Evolutionary conservation across 2,797 vertebrate species (phyloP).

Genomic region (Lutjanus argentimaculatus): DNA sequence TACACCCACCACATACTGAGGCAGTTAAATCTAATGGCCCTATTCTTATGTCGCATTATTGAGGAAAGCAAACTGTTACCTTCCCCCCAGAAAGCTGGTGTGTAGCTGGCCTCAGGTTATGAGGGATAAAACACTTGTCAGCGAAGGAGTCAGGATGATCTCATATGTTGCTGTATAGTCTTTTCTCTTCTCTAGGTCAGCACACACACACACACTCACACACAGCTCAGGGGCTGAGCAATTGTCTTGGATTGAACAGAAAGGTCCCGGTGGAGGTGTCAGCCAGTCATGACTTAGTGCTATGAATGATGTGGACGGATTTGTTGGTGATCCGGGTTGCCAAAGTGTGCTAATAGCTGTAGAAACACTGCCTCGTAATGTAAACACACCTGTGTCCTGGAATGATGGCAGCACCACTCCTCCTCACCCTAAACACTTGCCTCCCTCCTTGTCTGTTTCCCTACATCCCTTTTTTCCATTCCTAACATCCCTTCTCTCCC

Average conservation of each 20-base stretch:
- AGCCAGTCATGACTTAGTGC: conserved; percentile 41
- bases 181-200: conserved; percentile 44
- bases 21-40: conserved; percentile 42
- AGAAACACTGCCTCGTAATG: conserved; percentile 55
- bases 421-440: background rate
- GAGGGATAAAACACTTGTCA: conserved; percentile 65
- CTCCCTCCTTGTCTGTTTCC: conserved; percentile 28
- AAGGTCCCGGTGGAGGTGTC: conserved; percentile 55
- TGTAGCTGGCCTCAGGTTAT: conserved; percentile 22
- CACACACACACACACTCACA: conserved; percentile 5
- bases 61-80: conserved; percentile 51
- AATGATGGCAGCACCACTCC: conserved; percentile 38
- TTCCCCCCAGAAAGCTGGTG: conserved; percentile 22
- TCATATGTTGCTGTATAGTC: conserved; percentile 68
- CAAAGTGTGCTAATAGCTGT: conserved; percentile 52
- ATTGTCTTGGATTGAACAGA: conserved; percentile 43
- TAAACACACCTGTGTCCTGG: conserved; percentile 79
- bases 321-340: conserved; percentile 39
- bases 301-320: conserved; percentile 36
- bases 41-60: conserved; percentile 43
- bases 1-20: conserved; percentile 31
- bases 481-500: background rate
- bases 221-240: conserved; percentile 22
- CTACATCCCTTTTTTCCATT: conserved; percentile 11
- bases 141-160: conserved; percentile 57